Conservation (phyloP, 2,888 invertebrate species). For the Steinernema hermaphroditum region DNA sequence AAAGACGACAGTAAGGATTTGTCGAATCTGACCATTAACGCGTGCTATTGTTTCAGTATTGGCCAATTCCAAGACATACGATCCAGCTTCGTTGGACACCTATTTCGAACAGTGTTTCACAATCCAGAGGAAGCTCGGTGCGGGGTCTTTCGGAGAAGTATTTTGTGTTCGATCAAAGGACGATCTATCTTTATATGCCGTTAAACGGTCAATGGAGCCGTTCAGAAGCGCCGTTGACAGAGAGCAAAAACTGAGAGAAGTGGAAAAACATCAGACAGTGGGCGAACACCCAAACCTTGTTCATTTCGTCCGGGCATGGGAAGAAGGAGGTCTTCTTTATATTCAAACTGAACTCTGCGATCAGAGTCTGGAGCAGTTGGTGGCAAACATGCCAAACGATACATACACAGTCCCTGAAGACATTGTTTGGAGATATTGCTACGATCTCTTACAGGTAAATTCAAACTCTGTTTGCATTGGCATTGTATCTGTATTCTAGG, state of each 20-base stretch:
- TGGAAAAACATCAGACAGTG: constrained; percentile 75
- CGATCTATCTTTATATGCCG: constrained; percentile 75
- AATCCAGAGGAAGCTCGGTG: constrained; percentile 74
- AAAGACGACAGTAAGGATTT: not conserved
- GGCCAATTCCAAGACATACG: constrained; percentile 63
- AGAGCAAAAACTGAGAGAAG: constrained; percentile 53
- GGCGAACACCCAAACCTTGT: constrained; percentile 76
- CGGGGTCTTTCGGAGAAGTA: constrained; percentile 77
- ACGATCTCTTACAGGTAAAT: constrained; percentile 72
- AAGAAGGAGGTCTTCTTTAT: constrained; percentile 75
- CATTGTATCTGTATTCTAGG: constrained; percentile 68
- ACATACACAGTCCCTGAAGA: constrained; percentile 73
- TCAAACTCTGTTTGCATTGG: constrained; percentile 61
- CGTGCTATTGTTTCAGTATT: constrained; percentile 24
- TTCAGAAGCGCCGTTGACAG: constrained; percentile 50
- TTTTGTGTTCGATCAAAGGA: constrained; percentile 67
- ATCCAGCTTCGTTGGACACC: constrained; percentile 68
- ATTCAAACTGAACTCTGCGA: constrained; percentile 77
- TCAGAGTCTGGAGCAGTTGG: constrained; percentile 70
- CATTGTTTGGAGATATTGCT: constrained; percentile 75
- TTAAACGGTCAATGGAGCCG: constrained; percentile 72
- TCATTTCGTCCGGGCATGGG: constrained; percentile 76
- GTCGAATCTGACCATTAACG: not conserved
- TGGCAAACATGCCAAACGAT: constrained; percentile 68
- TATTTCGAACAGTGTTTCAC: constrained; percentile 77